phyloP scores from a whole-genome alignment of 2,888 invertebrate genomes.

The Panopea generosa region DNA sequence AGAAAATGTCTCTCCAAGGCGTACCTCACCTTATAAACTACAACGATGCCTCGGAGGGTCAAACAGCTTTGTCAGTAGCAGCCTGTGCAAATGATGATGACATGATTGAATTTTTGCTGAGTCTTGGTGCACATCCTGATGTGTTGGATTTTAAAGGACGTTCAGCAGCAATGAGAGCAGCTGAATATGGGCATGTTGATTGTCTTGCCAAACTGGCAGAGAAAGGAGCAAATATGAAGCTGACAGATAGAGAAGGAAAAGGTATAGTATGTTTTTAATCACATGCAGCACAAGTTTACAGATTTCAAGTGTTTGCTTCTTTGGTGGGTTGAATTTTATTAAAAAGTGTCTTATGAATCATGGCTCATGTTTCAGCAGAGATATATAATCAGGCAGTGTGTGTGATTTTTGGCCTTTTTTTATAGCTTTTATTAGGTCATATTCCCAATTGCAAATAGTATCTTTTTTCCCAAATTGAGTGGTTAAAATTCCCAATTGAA shows the following conservation, averaged over 20 bases:
- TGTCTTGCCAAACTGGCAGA: conserved; percentile 82
- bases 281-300: too few species aligned
- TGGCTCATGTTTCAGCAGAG: too few species aligned
- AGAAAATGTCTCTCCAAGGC: conserved; percentile 83
- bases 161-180: conserved; percentile 84
- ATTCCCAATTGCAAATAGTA: too few species aligned
- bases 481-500: too few species aligned
- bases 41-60: conserved; percentile 83
- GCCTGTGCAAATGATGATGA: conserved; percentile 84
- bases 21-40: conserved; percentile 84
- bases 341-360: too few species aligned
- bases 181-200: conserved; percentile 85
- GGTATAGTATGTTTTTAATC: conserved; percentile 74
- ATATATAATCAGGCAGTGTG: too few species aligned
- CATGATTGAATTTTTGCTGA: conserved; percentile 84
- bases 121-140: conserved; percentile 85
- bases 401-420: too few species aligned
- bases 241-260: conserved; percentile 84
- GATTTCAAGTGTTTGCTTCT: too few species aligned
- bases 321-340: too few species aligned
- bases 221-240: conserved; percentile 82
- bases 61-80: conserved; percentile 83
- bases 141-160: conserved; percentile 84
- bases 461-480: too few species aligned
- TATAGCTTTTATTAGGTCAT: too few species aligned